These are phyloP conservation scores for Acanthurus lineatus DNA, from an alignment of 2,797 vertebrate genomes.

Conservation along the genomic window DNA sequence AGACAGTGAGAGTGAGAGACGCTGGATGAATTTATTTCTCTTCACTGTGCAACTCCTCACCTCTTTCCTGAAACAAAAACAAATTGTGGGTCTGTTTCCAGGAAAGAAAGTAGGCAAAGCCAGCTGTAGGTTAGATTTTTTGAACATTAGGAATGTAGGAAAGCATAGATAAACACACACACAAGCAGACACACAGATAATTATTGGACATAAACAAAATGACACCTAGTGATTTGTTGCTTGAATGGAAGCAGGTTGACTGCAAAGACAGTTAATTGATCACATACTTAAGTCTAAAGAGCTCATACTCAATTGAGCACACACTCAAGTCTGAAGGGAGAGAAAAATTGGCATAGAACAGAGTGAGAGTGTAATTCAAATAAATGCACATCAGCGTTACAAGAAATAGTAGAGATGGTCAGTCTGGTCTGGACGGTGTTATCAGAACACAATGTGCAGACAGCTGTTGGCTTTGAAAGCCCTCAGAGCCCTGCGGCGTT, in stretches of 20 bases:
- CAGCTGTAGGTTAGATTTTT: constrained; percentile 28
- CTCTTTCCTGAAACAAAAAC: constrained; percentile 56
- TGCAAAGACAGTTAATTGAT: not conserved
- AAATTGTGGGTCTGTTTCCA: constrained; percentile 40
- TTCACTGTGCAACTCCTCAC: constrained; percentile 42
- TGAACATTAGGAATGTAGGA: constrained; percentile 21
- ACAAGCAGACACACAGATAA: not conserved
- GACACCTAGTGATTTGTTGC: not conserved
- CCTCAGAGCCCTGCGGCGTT: constrained; percentile 50
- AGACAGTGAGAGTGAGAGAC: not conserved
- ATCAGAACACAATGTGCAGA: constrained; percentile 79
- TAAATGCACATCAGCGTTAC: not conserved
- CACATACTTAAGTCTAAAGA: no score
- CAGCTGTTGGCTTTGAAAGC: constrained; percentile 70
- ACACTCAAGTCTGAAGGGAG: not conserved
- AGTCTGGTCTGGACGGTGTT: constrained; percentile 27
- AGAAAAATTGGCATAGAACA: not conserved
- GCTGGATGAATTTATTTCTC: constrained; percentile 50
- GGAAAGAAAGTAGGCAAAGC: constrained; percentile 54
- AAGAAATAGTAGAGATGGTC: constrained; percentile 34
- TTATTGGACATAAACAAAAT: not conserved
- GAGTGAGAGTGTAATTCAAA: constrained; percentile 2
- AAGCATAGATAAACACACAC: not conserved
- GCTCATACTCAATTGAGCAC: constrained; percentile 5
- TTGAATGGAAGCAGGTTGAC: constrained; percentile 14